Base-by-base conservation (phyloP, 2,797 vertebrate species). In the Leucoraja ocellata region DNA sequence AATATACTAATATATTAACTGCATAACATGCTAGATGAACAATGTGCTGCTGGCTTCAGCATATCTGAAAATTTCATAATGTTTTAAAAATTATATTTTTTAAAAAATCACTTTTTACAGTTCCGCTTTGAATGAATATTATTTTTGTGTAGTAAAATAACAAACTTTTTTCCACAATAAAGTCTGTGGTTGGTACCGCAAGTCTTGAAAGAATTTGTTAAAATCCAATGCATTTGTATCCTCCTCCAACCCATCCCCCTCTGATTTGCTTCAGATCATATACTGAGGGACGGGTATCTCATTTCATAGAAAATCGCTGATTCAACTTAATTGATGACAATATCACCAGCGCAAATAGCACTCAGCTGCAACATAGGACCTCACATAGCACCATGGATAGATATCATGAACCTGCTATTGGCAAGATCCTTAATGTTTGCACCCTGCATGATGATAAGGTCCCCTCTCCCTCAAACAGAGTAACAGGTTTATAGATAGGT, bases 31-130 rank as follows among this genome's bases (percentile, higher is more conserved):
- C 36, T 28, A 61, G 25, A 14, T 36, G 28, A 88, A 18, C 61
- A 14, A 63, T 58, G 58, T 32, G 32, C 28, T 65, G 28, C 4
- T 32, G 32, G 32, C 32, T 86, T 68, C 1, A 10, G n/a, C n/a
- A 88, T 68, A 88, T 32, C 16, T 68, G 84, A 88, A 63, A 68
- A 68, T 23, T 88, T 65, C 83, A 86, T 28, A 86, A 86, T 23
- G 54, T 83, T 58, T 86, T 58, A 86, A 86, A 83, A 61, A 10
- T 61, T 16, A 32, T 68, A 68, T 68, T 88, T 65, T 63, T 68
- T 4, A 25, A 68, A 2, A 32, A 88, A 36, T 88, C 63, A 88
- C 0, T 32, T 18, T 18, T 88, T 10, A 21, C 21, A 46, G 65
- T 10, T 18, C 84, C 65, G 68, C 63, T 8, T 68, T 21, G 9